Conservation (phyloP, 2,888 invertebrate genomes). For the Schrankia costaestrigalis region DNA sequence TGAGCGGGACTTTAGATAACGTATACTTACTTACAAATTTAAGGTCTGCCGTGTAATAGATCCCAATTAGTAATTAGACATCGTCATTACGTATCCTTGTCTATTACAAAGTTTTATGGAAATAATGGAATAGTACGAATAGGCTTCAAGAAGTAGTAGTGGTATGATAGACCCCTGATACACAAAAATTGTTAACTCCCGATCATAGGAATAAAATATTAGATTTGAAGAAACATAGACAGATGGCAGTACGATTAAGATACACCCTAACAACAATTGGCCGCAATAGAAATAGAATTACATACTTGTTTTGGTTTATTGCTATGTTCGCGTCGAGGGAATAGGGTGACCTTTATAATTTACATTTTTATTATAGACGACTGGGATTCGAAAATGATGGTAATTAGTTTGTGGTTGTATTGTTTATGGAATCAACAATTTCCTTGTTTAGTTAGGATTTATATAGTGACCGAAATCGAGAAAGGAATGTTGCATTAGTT, state of each 20-base stretch:
- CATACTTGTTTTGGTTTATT: slow-evolving; percentile 32
- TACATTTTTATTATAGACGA: slow-evolving; percentile 27
- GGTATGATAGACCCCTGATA: too few species aligned
- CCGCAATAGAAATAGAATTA: slow-evolving; percentile 41
- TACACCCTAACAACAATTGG: slow-evolving; percentile 32
- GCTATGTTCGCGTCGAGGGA: slow-evolving; percentile 5
- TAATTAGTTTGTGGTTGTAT: slow-evolving; percentile 9
- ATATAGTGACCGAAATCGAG: too few species aligned
- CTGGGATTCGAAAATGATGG: slow-evolving; percentile 24
- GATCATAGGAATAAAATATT: background rate
- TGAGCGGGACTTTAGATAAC: too few species aligned
- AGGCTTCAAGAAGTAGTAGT: too few species aligned
- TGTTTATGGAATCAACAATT: background rate
- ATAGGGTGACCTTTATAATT: slow-evolving; percentile 20
- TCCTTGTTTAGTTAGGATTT: background rate
- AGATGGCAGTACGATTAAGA: slow-evolving; percentile 41
- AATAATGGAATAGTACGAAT: too few species aligned
- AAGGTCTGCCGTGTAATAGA: too few species aligned
- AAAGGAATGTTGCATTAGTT: too few species aligned
- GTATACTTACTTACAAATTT: too few species aligned
- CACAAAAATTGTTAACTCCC: too few species aligned
- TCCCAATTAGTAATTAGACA: too few species aligned
- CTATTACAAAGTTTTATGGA: too few species aligned
- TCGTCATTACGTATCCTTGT: too few species aligned
- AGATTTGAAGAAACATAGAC: slow-evolving; percentile 19